Base-by-base conservation (phyloP, 2,113 vertebrate species). In the Etheostoma cragini region DNA sequence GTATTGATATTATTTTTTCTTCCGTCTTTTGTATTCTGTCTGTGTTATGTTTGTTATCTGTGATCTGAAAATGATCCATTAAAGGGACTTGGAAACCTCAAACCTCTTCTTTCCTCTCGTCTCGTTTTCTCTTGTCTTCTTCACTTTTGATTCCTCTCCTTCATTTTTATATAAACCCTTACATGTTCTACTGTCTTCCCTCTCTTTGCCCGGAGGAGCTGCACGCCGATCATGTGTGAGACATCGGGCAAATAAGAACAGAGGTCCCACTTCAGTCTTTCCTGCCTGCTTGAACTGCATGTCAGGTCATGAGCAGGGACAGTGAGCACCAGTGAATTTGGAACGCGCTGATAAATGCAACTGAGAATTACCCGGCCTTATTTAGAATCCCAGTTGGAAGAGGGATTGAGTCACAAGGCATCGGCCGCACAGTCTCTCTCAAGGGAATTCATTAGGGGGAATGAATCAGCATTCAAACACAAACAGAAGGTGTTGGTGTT, bases 391-490 rank as follows among this genome's bases (percentile, higher is more conserved):
- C 76, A 52, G 68, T 64, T 38, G 33, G 54, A 79, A 61, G 47
- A 50, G 19, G 17, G 19, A 70, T 64, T 91, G 93, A 93, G 86
- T 93, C 93, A 93, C 86, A 73, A 80, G 86, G 65, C 85, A 10
- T 5, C 38, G 4, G 61, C 63, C 56, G 75, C 50, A 84, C 77
- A 61, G n/a, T 26, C 72, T 78, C 21, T 88, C 72, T 73, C 8
- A 15, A 47, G 66, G 78, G 84, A 81, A 72, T 72, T 81, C 47
- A 79, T 90, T 79, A 84, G 58, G 24, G 57, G 54, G 74, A 71
- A 66, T 94, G 88, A 94, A 88, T 94, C 91, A 93, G 81, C 52
- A 63, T 78, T 76, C 71, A 54, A 77, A 50, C 56, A 82, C 68
- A 65, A 78, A 83, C 76, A 76, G 33, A 17, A 71, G 35, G 66